These are phyloP conservation scores for Podiceps cristatus DNA, from an alignment of 2,113 vertebrate species.

Conservation along the genomic window DNA sequence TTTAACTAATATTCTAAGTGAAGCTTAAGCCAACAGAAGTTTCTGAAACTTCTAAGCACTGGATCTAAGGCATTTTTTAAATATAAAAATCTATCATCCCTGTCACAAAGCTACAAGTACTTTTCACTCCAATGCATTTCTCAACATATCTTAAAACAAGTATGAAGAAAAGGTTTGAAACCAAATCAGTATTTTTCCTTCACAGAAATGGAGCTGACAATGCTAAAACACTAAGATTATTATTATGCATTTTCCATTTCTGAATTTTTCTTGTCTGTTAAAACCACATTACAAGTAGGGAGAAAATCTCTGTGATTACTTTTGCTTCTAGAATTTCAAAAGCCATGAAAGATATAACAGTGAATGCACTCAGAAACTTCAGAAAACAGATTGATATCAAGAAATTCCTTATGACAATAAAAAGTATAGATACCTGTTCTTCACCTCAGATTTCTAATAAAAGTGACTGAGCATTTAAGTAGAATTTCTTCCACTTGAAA, in stretches of 20 bases:
- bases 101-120: background rate
- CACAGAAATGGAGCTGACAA: constrained; percentile 16
- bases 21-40: background rate
- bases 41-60: background rate
- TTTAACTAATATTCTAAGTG: background rate
- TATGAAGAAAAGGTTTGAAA: background rate
- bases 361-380: background rate
- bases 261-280: constrained; percentile 27
- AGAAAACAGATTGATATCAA: constrained; percentile 7
- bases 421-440: background rate
- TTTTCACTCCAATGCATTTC: background rate
- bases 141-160: background rate
- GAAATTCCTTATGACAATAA: background rate
- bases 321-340: constrained; percentile 57
- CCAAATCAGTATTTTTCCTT: background rate
- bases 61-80: background rate
- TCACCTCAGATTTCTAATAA: background rate
- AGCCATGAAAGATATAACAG: constrained; percentile 20
- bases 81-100: background rate
- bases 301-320: constrained; percentile 46
- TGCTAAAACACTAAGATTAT: background rate
- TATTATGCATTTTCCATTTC: constrained; percentile 33
- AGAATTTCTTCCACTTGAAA: background rate
- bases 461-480: background rate
- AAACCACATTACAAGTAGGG: constrained; percentile 36